Conservation (phyloP, 2,888 invertebrate genomes). For the Ariolimax columbianus region DNA sequence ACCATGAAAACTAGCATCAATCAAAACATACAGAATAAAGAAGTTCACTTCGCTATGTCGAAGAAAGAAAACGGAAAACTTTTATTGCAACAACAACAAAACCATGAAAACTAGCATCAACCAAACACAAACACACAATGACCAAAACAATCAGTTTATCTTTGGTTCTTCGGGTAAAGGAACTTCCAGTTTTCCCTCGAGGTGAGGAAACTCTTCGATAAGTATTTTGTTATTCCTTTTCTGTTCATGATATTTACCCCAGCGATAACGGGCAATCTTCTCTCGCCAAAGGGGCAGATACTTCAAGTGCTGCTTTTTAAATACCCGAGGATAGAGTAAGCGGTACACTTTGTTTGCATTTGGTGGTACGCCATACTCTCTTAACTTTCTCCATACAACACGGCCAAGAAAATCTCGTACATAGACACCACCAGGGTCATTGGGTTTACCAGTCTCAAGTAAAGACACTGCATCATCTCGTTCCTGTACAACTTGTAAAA, state of each 20-base stretch:
- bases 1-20: too few relatives aligned
- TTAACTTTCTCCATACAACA: conserved; percentile 53
- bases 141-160: conserved; percentile 12
- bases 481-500: conserved; percentile 93
- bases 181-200: conserved; percentile 51
- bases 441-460: conserved; percentile 83
- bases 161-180: conserved; percentile 41
- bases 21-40: too few relatives aligned
- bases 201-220: conserved; percentile 57
- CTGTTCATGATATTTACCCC: neutral
- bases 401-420: conserved; percentile 67
- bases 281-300: conserved; percentile 64
- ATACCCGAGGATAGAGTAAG: conserved; percentile 32
- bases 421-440: conserved; percentile 55
- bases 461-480: conserved; percentile 92
- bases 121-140: neutral
- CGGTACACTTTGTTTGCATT: conserved; percentile 57
- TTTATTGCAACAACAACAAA: too few relatives aligned
- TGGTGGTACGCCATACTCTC: conserved; percentile 64
- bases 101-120: neutral
- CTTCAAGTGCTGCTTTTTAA: conserved; percentile 43
- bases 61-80: too few relatives aligned
- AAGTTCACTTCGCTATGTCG: too few relatives aligned
- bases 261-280: conserved; percentile 53
- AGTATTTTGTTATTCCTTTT: conserved; percentile 35